These are phyloP conservation scores for Paramormyrops kingsleyae DNA, from an alignment of 2,113 vertebrate species.

Conservation along the genomic window DNA sequence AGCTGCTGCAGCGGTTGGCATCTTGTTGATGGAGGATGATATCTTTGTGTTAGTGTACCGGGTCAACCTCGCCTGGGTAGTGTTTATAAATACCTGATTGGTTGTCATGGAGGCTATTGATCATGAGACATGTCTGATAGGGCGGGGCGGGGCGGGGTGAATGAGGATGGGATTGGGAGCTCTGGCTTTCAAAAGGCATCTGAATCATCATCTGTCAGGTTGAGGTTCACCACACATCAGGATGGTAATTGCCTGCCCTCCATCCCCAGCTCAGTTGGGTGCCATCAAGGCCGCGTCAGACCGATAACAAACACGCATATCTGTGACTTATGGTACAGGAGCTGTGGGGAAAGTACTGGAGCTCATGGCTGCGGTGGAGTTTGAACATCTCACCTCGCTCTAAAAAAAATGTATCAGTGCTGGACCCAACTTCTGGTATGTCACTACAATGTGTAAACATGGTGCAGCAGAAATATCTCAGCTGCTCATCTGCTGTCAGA, in stretches of 20 bases:
- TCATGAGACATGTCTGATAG: not conserved
- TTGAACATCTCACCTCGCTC: not conserved
- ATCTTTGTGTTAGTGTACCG: not conserved
- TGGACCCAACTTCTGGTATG: not conserved
- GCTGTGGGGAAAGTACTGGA: not conserved
- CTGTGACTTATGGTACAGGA: not conserved
- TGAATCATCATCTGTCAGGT: not conserved
- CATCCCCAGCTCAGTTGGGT: constrained; percentile 15
- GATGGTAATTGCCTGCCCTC: constrained; percentile 34
- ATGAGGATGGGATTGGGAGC: not conserved
- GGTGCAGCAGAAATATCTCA: not conserved
- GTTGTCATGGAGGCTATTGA: not conserved
- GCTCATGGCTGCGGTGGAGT: not conserved
- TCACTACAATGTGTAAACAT: not conserved
- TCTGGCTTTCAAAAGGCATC: not conserved
- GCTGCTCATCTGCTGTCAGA: not conserved
- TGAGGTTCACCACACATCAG: constrained; percentile 13
- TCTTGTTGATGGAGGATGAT: not conserved
- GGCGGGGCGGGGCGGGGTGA: not conserved
- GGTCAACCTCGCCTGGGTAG: not conserved
- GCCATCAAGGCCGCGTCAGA: constrained; percentile 14
- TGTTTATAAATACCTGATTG: constrained; percentile 9
- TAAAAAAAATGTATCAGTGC: not conserved
- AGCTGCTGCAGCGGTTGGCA: not conserved
- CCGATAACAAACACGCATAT: constrained; percentile 16